These are phyloP conservation scores for Sarcophilus harrisii DNA, from an alignment of 2,797 vertebrate species.

Conservation along the genomic window DNA sequence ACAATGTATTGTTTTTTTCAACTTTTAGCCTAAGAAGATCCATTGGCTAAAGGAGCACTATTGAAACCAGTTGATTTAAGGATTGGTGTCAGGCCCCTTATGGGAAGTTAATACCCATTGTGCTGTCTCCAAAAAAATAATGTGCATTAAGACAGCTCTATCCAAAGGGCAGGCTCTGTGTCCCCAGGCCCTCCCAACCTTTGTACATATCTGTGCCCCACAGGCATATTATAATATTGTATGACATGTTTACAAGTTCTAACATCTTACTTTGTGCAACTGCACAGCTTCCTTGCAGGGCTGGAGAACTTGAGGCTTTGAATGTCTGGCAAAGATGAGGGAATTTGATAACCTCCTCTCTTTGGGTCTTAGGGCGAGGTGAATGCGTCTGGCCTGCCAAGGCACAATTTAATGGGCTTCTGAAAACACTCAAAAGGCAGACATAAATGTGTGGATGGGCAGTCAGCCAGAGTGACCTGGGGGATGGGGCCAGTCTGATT, in stretches of 20 bases:
- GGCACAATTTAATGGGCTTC: conserved; percentile 92
- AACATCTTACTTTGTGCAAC: conserved; percentile 79
- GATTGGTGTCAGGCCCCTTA: conserved; percentile 44
- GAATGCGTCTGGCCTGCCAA: conserved; percentile 92
- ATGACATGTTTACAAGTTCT: conserved; percentile 88
- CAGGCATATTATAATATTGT: conserved; percentile 83
- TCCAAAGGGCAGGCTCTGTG: conserved; percentile 51
- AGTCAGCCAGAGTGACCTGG: conserved; percentile 90
- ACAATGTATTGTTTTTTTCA: conserved; percentile 67
- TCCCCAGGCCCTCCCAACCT: conserved; percentile 56
- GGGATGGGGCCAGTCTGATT: conserved; percentile 85
- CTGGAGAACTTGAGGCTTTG: conserved; percentile 75
- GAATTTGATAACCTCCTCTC: conserved; percentile 93
- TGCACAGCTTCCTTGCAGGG: conserved; percentile 77
- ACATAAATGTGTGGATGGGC: conserved; percentile 95
- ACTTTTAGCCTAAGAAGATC: conserved; percentile 58
- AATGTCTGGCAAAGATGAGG: conserved; percentile 88
- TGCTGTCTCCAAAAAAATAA: conserved; percentile 62
- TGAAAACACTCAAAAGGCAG: conserved; percentile 92
- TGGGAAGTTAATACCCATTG: conserved; percentile 64
- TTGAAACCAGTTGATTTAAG: conserved; percentile 54
- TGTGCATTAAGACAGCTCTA: conserved; percentile 56
- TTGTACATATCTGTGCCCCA: conserved; percentile 62
- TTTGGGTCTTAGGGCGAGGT: conserved; percentile 90
- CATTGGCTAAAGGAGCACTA: conserved; percentile 48